A percentile compares a stretch with the other conserved stretches of the same genome.
Evolutionary conservation across 2,888 invertebrate species (phyloP).

Genomic region (Nymphalis c-album): DNA sequence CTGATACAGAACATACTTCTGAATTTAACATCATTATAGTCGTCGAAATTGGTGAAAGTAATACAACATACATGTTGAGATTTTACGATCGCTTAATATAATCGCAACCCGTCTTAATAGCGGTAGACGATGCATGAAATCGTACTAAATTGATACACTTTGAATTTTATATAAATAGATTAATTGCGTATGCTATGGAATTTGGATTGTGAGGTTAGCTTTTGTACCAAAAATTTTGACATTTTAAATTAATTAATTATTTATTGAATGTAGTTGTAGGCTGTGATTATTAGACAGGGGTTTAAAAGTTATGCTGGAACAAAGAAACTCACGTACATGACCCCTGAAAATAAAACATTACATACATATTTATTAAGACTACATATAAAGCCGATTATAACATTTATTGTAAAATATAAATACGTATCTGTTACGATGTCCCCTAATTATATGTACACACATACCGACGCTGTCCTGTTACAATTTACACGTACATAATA

Average conservation of each 20-base stretch:
- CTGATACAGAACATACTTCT: neutral
- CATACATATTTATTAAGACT: too few relatives aligned
- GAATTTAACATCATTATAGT: constrained; percentile 28
- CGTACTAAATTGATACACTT: constrained; percentile 30
- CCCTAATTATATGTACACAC: neutral
- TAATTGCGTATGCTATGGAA: neutral
- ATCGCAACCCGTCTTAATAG: constrained; percentile 24
- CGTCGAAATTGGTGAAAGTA: constrained; percentile 38
- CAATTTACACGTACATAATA: neutral
- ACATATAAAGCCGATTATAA: too few relatives aligned
- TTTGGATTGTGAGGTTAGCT: neutral
- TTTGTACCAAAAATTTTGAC: too few relatives aligned
- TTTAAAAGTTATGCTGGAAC: too few relatives aligned
- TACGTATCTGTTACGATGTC: too few relatives aligned
- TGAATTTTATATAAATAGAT: neutral
- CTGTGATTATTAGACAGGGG: too few relatives aligned
- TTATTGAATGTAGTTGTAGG: too few relatives aligned
- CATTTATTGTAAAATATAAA: too few relatives aligned
- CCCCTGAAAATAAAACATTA: too few relatives aligned
- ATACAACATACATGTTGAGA: constrained; percentile 26
- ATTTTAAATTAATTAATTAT: too few relatives aligned
- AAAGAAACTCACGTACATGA: too few relatives aligned
- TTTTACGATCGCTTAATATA: constrained; percentile 35
- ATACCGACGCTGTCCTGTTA: neutral
- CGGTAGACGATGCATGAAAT: constrained; percentile 39